These are phyloP conservation scores for Gadus chalcogrammus DNA, from an alignment of 2,113 vertebrate species.

Conservation along the genomic window DNA sequence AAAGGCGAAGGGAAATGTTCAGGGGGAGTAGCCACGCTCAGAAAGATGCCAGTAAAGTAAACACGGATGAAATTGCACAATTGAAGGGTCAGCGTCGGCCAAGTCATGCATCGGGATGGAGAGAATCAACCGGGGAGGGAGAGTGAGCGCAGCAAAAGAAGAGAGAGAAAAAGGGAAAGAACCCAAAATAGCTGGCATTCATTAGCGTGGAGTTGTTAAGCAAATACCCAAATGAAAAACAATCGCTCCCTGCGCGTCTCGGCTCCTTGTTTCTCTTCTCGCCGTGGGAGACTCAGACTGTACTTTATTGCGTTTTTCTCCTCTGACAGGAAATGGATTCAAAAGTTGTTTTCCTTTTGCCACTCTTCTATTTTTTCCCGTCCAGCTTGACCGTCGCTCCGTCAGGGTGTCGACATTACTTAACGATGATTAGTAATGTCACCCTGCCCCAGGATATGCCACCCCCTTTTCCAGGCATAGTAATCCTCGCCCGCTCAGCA, in stretches of 20 bases:
- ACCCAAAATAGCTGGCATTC: constrained; percentile 28
- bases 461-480: constrained; percentile 41
- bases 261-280: neutral
- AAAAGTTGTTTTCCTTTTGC: constrained; percentile 1
- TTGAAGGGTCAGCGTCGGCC: constrained; percentile 51
- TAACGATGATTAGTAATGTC: constrained; percentile 29
- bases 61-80: constrained; percentile 72
- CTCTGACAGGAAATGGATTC: constrained; percentile 7
- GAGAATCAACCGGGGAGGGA: constrained; percentile 46
- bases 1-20: constrained; percentile 62
- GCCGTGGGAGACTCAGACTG: neutral
- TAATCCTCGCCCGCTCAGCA: constrained; percentile 57
- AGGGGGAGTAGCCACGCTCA: constrained; percentile 48
- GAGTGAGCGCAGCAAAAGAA: neutral
- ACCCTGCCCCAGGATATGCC: constrained; percentile 36
- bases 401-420: neutral
- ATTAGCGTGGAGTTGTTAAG: constrained; percentile 10
- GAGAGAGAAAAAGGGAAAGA: constrained; percentile 16
- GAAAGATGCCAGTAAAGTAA: constrained; percentile 72
- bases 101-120: constrained; percentile 61
- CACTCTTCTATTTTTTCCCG: constrained; percentile 22
- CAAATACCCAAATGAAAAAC: constrained; percentile 46
- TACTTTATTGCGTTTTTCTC: constrained; percentile 13
- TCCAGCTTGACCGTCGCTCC: no score
- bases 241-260: constrained; percentile 2